These are phyloP conservation scores for Nothura maculosa DNA, from an alignment of 2,797 vertebrate genomes.

Conservation along the genomic window DNA sequence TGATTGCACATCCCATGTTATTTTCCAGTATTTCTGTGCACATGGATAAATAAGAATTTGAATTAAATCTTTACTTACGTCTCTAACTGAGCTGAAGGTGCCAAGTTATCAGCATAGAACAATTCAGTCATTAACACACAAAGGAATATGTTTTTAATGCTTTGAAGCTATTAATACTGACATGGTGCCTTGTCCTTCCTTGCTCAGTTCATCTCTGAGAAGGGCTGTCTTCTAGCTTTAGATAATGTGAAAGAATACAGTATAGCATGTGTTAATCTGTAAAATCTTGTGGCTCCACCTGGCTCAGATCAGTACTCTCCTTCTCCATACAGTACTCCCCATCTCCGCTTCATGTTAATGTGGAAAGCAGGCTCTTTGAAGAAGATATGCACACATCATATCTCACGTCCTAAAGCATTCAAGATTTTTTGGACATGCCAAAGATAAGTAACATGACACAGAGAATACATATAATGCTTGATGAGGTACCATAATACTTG, in stretches of 20 bases:
- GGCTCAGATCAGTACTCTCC: not conserved
- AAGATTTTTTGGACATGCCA: constrained; percentile 26
- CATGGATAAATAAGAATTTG: not conserved
- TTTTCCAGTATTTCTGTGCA: not conserved
- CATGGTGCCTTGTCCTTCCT: not conserved
- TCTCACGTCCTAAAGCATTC: constrained; percentile 27
- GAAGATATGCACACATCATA: not conserved
- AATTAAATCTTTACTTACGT: not conserved
- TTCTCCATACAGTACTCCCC: not conserved
- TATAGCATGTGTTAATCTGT: not conserved
- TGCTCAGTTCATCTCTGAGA: not conserved
- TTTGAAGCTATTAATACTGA: not conserved
- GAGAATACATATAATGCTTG: not conserved
- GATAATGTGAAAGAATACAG: not conserved
- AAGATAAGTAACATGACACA: constrained; percentile 17
- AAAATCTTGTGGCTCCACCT: not conserved
- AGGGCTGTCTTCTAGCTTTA: not conserved
- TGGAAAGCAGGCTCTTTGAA: constrained; percentile 15
- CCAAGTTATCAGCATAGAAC: rapidly evolving
- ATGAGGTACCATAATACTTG: constrained; percentile 27
- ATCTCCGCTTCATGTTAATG: not conserved
- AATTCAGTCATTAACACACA: not conserved
- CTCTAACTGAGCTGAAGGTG: not conserved
- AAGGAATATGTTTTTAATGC: not conserved
- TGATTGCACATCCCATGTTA: not conserved